Evolutionary conservation across 1,140 invertebrate genomes (phyloP).

Genomic region (Leptoteleia sp.): DNA sequence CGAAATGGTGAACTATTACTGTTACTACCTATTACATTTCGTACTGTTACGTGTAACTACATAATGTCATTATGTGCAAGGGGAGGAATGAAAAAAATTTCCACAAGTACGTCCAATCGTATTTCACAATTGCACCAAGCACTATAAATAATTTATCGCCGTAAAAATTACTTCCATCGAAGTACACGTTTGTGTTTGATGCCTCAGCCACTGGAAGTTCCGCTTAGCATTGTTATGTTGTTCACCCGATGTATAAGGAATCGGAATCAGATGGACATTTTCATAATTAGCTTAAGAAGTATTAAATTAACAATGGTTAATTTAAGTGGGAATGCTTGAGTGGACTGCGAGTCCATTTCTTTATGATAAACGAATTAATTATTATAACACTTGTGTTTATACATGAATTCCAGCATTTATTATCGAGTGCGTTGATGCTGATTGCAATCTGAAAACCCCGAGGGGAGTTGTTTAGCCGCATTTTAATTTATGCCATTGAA

Average conservation of each 20-base stretch:
- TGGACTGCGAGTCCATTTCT: slow-evolving; percentile 71
- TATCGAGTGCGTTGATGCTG: slow-evolving; percentile 42
- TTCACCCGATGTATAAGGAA: slow-evolving; percentile 61
- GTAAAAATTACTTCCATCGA: slow-evolving; percentile 25
- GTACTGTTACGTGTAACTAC: slow-evolving; percentile 43
- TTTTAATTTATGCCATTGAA: slow-evolving; percentile 51
- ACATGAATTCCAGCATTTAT: slow-evolving; percentile 40
- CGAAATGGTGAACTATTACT: slow-evolving; percentile 62
- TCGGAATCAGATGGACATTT: slow-evolving; percentile 70
- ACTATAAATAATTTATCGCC: slow-evolving; percentile 39
- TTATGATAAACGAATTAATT: slow-evolving; percentile 77
- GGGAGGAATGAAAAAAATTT: slow-evolving; percentile 20
- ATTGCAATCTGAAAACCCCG: slow-evolving; percentile 33
- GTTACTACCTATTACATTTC: slow-evolving; percentile 60
- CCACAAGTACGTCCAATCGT: background rate
- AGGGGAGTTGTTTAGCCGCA: slow-evolving; percentile 36
- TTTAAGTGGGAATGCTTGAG: slow-evolving; percentile 66
- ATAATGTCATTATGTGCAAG: slow-evolving; percentile 38
- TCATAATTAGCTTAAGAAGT: slow-evolving; percentile 71
- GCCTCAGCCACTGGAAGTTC: slow-evolving; percentile 6
- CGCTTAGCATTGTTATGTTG: slow-evolving; percentile 40
- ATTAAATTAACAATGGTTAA: slow-evolving; percentile 71
- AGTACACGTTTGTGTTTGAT: background rate
- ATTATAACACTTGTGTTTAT: slow-evolving; percentile 67
- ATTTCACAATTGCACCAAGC: background rate